A percentile compares a stretch with the other conserved stretches of the same genome.
phyloP scores from a whole-genome alignment of 2,797 vertebrate genomes.

The Tragopan temminckii region DNA sequence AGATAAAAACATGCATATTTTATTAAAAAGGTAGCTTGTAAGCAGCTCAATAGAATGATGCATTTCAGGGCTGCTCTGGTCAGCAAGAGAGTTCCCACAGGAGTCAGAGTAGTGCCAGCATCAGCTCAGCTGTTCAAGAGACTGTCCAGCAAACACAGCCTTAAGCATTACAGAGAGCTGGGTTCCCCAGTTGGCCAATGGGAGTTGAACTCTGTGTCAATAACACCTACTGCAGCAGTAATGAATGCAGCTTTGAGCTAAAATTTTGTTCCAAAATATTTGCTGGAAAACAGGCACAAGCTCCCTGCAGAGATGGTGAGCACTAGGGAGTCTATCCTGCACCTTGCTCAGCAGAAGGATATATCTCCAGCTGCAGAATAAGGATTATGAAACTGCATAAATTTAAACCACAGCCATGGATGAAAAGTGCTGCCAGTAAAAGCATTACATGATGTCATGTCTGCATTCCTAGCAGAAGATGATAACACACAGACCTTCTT shows the following conservation, averaged over 20 bases:
- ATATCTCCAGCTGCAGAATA: not conserved
- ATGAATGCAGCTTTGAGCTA: not conserved
- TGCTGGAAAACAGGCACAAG: not conserved
- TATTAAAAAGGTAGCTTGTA: not conserved
- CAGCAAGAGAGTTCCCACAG: not conserved
- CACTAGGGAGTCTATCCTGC: not conserved
- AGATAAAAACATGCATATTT: not conserved
- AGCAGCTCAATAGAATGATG: not conserved
- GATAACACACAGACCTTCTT: conserved; percentile 86
- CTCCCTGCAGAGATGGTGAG: not conserved
- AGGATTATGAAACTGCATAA: not conserved
- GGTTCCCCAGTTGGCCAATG: not conserved
- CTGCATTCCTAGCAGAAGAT: not conserved
- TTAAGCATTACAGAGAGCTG: not conserved
- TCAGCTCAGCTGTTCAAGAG: not conserved
- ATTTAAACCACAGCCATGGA: not conserved
- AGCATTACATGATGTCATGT: not conserved
- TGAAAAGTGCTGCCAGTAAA: not conserved
- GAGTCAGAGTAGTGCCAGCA: not conserved
- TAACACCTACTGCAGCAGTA: not conserved
- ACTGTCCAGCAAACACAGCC: not conserved
- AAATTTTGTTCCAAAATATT: not conserved
- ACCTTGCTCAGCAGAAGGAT: not conserved
- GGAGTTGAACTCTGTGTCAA: not conserved
- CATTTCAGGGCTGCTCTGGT: not conserved